These are phyloP conservation scores for Arizona elegans DNA, from an alignment of 2,113 vertebrate genomes.

Conservation along the genomic window DNA sequence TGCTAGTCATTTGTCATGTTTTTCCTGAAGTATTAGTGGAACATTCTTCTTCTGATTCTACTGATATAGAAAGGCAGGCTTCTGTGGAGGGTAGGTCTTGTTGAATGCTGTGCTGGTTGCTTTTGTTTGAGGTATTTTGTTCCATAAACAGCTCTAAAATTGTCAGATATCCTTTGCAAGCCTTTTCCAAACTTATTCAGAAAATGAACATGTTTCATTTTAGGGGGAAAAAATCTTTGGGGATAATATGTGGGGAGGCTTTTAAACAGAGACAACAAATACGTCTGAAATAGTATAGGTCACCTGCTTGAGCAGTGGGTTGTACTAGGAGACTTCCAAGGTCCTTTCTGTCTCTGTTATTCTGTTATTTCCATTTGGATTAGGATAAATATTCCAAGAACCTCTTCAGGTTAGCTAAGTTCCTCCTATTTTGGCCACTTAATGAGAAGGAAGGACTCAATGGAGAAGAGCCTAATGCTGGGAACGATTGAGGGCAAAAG, in stretches of 20 bases:
- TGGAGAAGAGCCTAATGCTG: too few species aligned
- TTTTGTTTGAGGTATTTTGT: not conserved
- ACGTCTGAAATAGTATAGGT: not conserved
- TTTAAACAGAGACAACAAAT: not conserved
- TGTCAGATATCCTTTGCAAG: not conserved
- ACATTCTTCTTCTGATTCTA: not conserved
- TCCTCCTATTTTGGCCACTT: not conserved
- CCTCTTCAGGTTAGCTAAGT: not conserved
- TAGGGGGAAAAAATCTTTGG: not conserved
- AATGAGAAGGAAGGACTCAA: too few species aligned
- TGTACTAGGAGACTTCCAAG: not conserved
- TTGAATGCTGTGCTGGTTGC: not conserved
- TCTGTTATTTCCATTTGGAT: not conserved
- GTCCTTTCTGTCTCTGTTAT: not conserved
- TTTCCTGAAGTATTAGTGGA: not conserved
- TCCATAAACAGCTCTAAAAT: not conserved
- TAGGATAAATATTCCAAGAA: not conserved
- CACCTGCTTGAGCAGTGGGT: not conserved
- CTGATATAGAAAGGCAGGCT: not conserved
- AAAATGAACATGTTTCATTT: not conserved
- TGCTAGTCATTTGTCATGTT: not conserved
- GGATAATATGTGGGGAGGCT: not conserved
- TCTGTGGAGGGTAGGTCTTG: not conserved
- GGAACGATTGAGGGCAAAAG: too few species aligned
- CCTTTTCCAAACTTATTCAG: not conserved